phyloP scores from a whole-genome alignment of 2,797 vertebrate species.

The Petrocephalus sullivani region DNA sequence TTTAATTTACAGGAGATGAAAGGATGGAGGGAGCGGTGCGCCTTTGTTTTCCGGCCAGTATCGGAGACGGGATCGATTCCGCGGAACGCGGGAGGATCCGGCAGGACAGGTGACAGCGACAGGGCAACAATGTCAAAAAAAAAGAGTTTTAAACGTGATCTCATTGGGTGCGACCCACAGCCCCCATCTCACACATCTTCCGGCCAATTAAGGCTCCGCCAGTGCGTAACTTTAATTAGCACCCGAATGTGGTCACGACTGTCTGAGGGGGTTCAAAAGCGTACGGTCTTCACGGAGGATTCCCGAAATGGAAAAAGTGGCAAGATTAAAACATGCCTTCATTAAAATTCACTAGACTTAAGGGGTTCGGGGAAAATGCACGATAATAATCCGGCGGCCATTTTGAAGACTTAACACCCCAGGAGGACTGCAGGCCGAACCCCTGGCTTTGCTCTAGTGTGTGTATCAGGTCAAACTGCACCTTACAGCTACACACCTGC shows the following conservation, averaged over 20 bases:
- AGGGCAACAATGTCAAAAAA: neutral
- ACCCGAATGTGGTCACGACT: neutral
- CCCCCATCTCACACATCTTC: neutral
- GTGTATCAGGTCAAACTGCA: neutral
- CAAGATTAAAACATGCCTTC: neutral
- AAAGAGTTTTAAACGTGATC: neutral
- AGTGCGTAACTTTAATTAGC: neutral
- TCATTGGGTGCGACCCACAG: neutral
- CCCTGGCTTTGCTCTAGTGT: neutral
- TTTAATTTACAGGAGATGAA: slow-evolving; percentile 14
- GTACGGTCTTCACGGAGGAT: neutral
- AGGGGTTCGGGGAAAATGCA: neutral
- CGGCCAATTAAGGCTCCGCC: neutral
- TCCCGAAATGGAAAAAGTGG: neutral
- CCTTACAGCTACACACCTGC: neutral
- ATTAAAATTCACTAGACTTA: neutral
- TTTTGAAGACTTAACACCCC: neutral
- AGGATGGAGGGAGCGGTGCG: neutral
- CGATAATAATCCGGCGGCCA: neutral
- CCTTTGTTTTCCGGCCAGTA: neutral
- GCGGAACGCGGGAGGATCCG: neutral
- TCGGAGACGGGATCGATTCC: neutral
- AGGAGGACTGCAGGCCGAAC: neutral
- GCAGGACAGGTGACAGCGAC: neutral
- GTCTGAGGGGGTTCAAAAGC: neutral